These are phyloP conservation scores for Parasteatoda tepidariorum DNA, from an alignment of 1,140 invertebrate species.

Conservation along the genomic window DNA sequence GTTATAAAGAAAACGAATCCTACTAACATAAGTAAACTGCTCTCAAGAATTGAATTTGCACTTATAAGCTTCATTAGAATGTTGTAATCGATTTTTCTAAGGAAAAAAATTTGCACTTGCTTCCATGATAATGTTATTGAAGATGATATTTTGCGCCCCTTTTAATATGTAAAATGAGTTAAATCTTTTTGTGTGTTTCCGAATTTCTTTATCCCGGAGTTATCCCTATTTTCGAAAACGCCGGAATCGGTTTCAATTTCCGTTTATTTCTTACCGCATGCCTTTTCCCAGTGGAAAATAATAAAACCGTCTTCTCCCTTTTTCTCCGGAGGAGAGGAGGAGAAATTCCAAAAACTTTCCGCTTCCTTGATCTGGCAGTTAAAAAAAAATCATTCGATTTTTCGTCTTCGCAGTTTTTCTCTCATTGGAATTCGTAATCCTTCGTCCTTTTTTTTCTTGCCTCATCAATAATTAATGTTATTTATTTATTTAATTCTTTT, in stretches of 20 bases:
- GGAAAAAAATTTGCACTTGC: too few relatives aligned
- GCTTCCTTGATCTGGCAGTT: too few relatives aligned
- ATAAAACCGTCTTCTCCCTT: conserved; percentile 8
- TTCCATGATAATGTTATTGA: too few relatives aligned
- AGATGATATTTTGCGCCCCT: too few relatives aligned
- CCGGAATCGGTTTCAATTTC: conserved; percentile 59
- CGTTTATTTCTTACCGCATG: conserved; percentile 42
- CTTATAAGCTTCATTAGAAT: too few relatives aligned
- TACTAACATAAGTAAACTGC: too few relatives aligned
- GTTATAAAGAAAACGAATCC: too few relatives aligned
- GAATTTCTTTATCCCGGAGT: background rate
- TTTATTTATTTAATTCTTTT: conserved; percentile 52
- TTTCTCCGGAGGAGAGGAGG: background rate
- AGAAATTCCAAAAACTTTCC: background rate
- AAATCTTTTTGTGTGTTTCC: too few relatives aligned
- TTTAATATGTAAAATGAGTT: too few relatives aligned
- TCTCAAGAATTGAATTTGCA: too few relatives aligned
- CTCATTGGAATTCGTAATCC: conserved; percentile 37
- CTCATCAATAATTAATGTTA: background rate
- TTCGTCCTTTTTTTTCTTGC: background rate
- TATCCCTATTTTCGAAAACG: background rate
- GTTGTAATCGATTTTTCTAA: too few relatives aligned
- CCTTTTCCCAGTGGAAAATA: conserved; percentile 4
- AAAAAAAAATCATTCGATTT: background rate
- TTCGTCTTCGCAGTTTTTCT: background rate